Conservation (phyloP, 2,888 invertebrate genomes). For the Pantelozetes paolii region DNA sequence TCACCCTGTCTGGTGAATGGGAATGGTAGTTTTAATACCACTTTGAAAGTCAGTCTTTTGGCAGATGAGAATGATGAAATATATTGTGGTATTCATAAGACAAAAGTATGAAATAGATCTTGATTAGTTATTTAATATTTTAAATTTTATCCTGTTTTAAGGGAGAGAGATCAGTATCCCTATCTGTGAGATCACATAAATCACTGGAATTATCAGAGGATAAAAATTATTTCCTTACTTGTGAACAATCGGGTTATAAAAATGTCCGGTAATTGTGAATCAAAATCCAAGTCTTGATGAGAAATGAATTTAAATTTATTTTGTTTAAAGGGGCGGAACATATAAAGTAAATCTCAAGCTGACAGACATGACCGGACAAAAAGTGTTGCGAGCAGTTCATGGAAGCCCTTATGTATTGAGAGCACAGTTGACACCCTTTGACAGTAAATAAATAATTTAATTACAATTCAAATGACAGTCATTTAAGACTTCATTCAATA, state of each 20-base stretch:
- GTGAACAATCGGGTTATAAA: conserved; percentile 52
- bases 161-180: conserved; percentile 77
- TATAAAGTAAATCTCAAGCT: conserved; percentile 42
- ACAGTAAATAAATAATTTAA: too few relatives aligned
- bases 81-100: conserved; percentile 78
- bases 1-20: conserved; percentile 76
- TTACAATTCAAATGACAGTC: too few relatives aligned
- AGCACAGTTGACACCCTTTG: conserved; percentile 78
- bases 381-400: conserved; percentile 62
- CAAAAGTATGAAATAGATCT: neutral
- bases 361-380: conserved; percentile 33
- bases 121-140: neutral
- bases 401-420: conserved; percentile 75
- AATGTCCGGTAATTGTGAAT: conserved; percentile 9
- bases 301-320: neutral
- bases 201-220: conserved; percentile 88
- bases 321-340: conserved; percentile 23
- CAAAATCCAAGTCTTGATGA: neutral
- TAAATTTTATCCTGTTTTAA: neutral
- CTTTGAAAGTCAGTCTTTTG: conserved; percentile 71
- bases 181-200: conserved; percentile 81
- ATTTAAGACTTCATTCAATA: too few relatives aligned
- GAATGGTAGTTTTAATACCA: conserved; percentile 68
- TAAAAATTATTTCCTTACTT: conserved; percentile 89
- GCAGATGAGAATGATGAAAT: conserved; percentile 72